phyloP scores from a whole-genome alignment of 53 echinoderm and acorn worm species.

The Holothuria leucospilota region DNA sequence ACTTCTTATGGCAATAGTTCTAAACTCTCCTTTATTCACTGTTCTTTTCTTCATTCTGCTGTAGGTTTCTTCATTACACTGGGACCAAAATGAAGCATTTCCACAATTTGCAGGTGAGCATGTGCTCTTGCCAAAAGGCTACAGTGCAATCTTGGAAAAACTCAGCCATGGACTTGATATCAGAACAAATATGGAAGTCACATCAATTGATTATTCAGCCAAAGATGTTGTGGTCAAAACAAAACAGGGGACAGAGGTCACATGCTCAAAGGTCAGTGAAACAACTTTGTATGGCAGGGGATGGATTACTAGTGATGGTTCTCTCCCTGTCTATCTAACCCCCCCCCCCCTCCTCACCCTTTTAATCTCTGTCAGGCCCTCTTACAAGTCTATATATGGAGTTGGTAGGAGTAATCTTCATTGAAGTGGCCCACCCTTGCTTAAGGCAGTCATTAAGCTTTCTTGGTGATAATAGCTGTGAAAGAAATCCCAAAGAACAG shows the following conservation, averaged over 20 bases:
- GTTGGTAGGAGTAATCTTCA: too few species aligned
- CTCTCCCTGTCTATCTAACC: not conserved
- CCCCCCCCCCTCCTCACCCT: too few species aligned
- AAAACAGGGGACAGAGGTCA: slow-evolving; percentile 66
- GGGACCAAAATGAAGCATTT: slow-evolving; percentile 99
- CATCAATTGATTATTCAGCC: slow-evolving; percentile 72
- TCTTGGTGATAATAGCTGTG: too few species aligned
- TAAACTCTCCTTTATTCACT: too few species aligned
- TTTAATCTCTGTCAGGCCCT: too few species aligned
- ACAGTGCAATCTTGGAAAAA: slow-evolving; percentile 74
- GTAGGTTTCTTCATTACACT: slow-evolving; percentile 93
- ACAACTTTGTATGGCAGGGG: too few species aligned
- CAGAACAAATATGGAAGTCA: slow-evolving; percentile 77
- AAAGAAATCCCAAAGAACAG: too few species aligned
- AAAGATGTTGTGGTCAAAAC: slow-evolving; percentile 67
- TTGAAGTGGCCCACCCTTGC: too few species aligned
- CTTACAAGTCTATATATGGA: too few species aligned
- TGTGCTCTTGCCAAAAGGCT: slow-evolving; percentile 77
- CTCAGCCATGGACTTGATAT: slow-evolving; percentile 85
- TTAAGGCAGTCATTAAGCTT: too few species aligned
- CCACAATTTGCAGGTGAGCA: slow-evolving; percentile 99
- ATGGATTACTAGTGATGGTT: not conserved
- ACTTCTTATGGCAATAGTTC: too few species aligned
- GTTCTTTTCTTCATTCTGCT: too few species aligned
- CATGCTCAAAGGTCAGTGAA: slow-evolving; percentile 68